Percentiles rank a stretch among this genome's conserved stretches.
These are phyloP conservation scores for Sebastes cheni DNA, from an alignment of 2,797 vertebrate genomes.

Conservation along the genomic window DNA sequence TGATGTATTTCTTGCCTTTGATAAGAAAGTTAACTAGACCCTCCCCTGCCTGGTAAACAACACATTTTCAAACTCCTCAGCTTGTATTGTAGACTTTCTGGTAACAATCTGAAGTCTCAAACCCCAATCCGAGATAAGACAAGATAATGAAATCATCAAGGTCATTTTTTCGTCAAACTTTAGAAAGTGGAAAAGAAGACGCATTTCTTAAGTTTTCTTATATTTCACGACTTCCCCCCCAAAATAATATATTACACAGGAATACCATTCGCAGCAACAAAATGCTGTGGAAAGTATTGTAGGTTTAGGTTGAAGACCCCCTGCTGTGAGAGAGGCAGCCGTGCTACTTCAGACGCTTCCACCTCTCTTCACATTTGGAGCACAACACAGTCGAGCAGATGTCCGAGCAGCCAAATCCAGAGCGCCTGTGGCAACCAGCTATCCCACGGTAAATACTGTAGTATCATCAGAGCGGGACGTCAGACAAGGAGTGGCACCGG, in stretches of 20 bases:
- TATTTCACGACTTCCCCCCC: neutral
- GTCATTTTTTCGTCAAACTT: neutral
- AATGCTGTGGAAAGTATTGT: neutral
- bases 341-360: slow-evolving; percentile 1
- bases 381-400: slow-evolving; percentile 16
- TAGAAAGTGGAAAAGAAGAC: neutral
- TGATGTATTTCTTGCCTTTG: neutral
- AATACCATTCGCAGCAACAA: neutral
- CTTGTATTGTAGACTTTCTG: neutral
- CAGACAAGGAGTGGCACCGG: neutral
- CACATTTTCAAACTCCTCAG: neutral
- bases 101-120: neutral
- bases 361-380: slow-evolving; percentile 52
- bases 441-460: slow-evolving; percentile 1
- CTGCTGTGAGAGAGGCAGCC: neutral
- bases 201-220: neutral
- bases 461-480: neutral
- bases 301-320: neutral
- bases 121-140: neutral
- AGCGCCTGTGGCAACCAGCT: neutral
- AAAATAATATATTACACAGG: neutral
- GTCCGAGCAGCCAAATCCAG: neutral
- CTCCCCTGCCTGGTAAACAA: neutral
- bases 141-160: neutral
- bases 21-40: neutral